A percentile compares a stretch with the other conserved stretches of the same genome.
Conservation (phyloP, 1,140 invertebrate genomes). For the Tetragonula clypearis region DNA sequence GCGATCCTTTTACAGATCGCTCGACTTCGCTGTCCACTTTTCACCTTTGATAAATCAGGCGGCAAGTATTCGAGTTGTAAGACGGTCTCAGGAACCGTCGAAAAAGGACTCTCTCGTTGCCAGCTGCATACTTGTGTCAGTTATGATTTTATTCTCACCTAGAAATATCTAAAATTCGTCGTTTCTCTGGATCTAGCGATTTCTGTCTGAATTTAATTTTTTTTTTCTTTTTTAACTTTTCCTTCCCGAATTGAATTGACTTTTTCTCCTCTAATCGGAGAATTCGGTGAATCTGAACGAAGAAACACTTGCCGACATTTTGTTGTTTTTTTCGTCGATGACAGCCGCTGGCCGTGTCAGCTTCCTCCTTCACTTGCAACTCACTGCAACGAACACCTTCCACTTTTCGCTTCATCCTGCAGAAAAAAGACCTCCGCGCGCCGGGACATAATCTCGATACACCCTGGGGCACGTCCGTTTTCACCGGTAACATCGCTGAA, state of each 20-base stretch:
- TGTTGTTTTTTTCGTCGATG: slow-evolving; percentile 87
- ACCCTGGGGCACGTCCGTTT: slow-evolving; percentile 91
- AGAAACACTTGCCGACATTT: slow-evolving; percentile 81
- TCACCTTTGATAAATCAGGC: slow-evolving; percentile 55
- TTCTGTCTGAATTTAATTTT: too few species aligned
- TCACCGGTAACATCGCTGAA: slow-evolving; percentile 94
- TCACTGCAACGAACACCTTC: slow-evolving; percentile 74
- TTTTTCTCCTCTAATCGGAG: too few species aligned
- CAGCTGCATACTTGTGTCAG: too few species aligned
- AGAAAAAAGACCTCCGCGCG: slow-evolving; percentile 95
- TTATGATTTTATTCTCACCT: too few species aligned
- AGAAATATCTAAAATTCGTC: too few species aligned
- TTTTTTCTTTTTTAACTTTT: too few species aligned
- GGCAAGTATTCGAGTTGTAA: slow-evolving; percentile 55
- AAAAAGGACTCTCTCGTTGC: background rate
- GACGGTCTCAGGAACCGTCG: background rate
- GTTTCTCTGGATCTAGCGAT: too few species aligned
- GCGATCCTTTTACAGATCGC: slow-evolving; percentile 41
- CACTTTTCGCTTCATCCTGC: slow-evolving; percentile 93
- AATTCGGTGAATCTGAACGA: background rate
- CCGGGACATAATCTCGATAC: slow-evolving; percentile 91
- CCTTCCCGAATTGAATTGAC: too few species aligned
- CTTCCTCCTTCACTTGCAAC: slow-evolving; percentile 88
- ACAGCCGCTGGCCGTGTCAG: slow-evolving; percentile 84
- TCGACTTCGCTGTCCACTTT: slow-evolving; percentile 25